A percentile compares a stretch with the other conserved stretches of the same genome.
Conservation (phyloP, 2,888 invertebrate genomes). For the Bombyx huttoni region DNA sequence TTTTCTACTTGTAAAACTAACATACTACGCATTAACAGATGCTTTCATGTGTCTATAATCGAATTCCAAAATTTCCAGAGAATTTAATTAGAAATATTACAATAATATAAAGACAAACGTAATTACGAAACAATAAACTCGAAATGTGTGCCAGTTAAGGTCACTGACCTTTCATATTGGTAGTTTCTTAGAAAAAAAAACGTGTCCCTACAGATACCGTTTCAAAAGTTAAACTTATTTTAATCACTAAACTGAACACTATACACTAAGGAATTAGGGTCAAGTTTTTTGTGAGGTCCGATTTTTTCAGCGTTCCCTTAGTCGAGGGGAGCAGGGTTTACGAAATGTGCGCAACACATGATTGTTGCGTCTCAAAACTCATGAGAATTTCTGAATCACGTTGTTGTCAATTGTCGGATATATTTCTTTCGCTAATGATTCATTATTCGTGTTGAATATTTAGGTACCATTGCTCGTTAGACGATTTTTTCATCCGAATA, state of each 20-base stretch:
- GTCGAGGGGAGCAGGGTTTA: constrained; percentile 31
- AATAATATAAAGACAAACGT: no score
- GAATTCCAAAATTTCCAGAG: no score
- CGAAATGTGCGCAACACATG: constrained; percentile 61
- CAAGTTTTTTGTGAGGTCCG: constrained; percentile 23
- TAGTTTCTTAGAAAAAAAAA: constrained; percentile 28
- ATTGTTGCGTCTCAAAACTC: constrained; percentile 33
- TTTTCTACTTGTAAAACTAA: neutral
- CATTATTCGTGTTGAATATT: constrained; percentile 3
- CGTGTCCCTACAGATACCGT: constrained; percentile 23
- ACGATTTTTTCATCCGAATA: no score
- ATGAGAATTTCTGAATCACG: constrained; percentile 64
- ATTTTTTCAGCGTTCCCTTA: constrained; percentile 59
- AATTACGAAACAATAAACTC: neutral
- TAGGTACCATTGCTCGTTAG: no score
- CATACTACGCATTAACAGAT: neutral
- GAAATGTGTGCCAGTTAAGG: constrained; percentile 20
- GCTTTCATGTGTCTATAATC: neutral
- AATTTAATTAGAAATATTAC: no score
- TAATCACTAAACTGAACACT: constrained; percentile 14
- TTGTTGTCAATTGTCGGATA: constrained; percentile 34
- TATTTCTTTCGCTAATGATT: constrained; percentile 15
- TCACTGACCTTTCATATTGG: constrained; percentile 28
- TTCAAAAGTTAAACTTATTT: constrained; percentile 1
- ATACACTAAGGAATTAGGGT: constrained; percentile 17